Evolutionary conservation across 2,888 invertebrate species (phyloP).

Genomic region (Seira sanloemensis): DNA sequence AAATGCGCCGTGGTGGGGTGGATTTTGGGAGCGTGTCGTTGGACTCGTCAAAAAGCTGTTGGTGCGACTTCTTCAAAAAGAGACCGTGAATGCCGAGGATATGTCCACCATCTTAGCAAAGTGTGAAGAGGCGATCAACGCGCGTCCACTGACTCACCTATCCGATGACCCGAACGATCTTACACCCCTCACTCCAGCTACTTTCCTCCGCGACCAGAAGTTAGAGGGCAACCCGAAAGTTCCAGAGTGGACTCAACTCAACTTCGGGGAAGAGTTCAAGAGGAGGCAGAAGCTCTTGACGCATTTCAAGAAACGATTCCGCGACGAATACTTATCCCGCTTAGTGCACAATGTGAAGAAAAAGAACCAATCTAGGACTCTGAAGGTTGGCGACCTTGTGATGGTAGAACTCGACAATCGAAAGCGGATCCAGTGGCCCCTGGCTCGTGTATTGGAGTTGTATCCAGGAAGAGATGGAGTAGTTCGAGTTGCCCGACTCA

Average conservation of each 20-base stretch:
- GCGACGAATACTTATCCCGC: constrained; percentile 5
- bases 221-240: neutral
- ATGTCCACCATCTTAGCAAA: neutral
- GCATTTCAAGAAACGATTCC: neutral
- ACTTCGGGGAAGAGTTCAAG: neutral
- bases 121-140: neutral
- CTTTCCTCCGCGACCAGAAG: neutral
- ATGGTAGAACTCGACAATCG: neutral
- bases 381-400: neutral
- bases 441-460: neutral
- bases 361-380: neutral
- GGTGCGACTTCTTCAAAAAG: neutral
- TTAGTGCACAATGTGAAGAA: neutral
- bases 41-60: constrained; percentile 1
- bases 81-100: neutral
- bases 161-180: constrained; percentile 1
- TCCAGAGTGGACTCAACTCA: neutral
- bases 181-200: neutral
- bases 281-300: neutral
- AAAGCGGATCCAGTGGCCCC: neutral
- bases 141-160: constrained; percentile 17
- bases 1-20: too few relatives aligned
- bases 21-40: constrained; percentile 26
- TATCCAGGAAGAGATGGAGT: constrained; percentile 7
- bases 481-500: neutral